These are phyloP conservation scores for Choloepus hoffmanni DNA, from an alignment of 2,113 vertebrate genomes.

Conservation along the genomic window DNA sequence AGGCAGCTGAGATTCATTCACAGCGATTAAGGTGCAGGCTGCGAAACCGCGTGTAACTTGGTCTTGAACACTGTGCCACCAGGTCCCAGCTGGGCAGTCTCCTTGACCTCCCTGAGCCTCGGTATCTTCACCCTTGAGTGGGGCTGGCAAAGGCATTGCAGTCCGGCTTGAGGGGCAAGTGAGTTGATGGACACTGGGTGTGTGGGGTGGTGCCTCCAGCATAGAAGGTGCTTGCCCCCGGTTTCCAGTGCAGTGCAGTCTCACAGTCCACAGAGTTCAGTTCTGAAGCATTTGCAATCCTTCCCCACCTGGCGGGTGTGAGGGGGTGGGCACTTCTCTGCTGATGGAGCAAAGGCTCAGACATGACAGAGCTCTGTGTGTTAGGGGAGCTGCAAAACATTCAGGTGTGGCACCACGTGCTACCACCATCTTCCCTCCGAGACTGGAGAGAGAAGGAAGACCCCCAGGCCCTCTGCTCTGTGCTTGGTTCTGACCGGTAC, in stretches of 20 bases:
- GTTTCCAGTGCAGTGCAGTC: not conserved
- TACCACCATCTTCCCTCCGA: no score
- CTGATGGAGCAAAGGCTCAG: not conserved
- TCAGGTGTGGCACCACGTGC: no score
- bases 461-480: no score
- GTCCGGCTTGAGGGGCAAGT: rapidly evolving
- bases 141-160: rapidly evolving
- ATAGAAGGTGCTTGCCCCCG: rapidly evolving
- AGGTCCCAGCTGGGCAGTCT: not conserved
- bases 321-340: no score
- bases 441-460: no score
- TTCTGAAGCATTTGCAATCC: not conserved
- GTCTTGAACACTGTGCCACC: not conserved
- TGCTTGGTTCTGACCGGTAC: no score
- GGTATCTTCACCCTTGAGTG: rapidly evolving
- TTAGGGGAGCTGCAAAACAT: no score
- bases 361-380: not conserved
- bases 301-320: not conserved
- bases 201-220: rapidly evolving
- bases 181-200: no score
- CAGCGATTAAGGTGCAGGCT: rapidly evolving
- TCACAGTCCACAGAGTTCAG: not conserved
- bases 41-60: not conserved
- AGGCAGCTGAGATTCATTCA: rapidly evolving
- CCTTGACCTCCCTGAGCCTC: not conserved